These are phyloP conservation scores for Tenthredo mesomela DNA, from an alignment of 2,888 invertebrate species.

Conservation along the genomic window DNA sequence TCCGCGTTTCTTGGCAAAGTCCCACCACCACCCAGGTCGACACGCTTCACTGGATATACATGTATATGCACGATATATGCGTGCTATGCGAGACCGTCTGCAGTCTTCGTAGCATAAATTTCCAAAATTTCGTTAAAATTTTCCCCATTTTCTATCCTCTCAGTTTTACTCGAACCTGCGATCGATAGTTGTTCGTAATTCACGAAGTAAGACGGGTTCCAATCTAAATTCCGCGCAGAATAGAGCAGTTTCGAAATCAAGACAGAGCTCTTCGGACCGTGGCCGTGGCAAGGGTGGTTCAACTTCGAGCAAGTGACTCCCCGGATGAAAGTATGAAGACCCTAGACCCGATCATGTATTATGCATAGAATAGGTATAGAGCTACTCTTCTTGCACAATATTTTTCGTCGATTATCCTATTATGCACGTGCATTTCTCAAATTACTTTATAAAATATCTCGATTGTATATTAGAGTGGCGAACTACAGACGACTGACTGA, in stretches of 20 bases:
- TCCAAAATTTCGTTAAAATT: not conserved
- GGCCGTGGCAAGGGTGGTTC: no score
- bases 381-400: not conserved
- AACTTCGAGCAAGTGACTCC: not conserved
- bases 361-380: not conserved
- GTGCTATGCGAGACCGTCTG: not conserved
- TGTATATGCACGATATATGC: not conserved
- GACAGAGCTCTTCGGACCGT: no score
- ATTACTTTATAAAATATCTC: not conserved
- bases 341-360: not conserved
- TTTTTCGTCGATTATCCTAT: not conserved
- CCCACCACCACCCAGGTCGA: not conserved
- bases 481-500: not conserved
- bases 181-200: not conserved
- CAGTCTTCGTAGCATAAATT: not conserved
- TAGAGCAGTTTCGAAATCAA: no score
- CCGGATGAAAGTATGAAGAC: not conserved
- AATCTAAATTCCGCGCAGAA: no score
- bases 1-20: constrained; percentile 16
- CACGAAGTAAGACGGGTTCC: not conserved
- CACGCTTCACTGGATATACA: not conserved
- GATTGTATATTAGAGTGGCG: not conserved
- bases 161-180: not conserved
- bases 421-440: not conserved
- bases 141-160: not conserved